Base-by-base conservation (phyloP, 2,797 vertebrate genomes). In the Neosilurus hyrtlii region DNA sequence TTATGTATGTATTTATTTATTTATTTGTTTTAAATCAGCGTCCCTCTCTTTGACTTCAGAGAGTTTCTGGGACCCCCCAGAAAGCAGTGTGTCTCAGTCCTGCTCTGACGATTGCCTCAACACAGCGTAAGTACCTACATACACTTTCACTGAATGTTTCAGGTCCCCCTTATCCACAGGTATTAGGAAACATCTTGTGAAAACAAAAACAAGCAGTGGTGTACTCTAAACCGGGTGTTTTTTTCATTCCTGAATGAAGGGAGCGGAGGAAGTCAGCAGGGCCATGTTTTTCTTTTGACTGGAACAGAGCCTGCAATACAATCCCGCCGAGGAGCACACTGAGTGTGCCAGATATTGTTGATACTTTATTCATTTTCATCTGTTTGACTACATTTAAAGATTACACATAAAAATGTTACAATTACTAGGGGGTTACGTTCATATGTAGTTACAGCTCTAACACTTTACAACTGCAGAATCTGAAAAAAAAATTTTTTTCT, bases 41-140 rank as follows among this genome's bases (percentile, higher is more conserved):
- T 57, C 71, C 66, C 49, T 94, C 93, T 54, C 93, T 96, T 88
- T 96, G 83, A 73, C 79, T 62, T 79, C 80, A 83, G 87, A 82
- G 43, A 74, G 26, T 80, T 79, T 75, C 75, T 68, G 79, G 83
- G 77, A 76, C 75, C 57, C 75, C 59, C 66, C 63, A 51, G 68
- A 72, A 22, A 73, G 78, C 71, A 65, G 56, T 26, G 70, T 61
- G 49, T 20, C 81, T 66, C 82, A 49, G 11, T 51, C 59, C 61
- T 87, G 67, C 12, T n/a, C 65, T 86, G 83, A 83, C 57, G 78
- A 85, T n/a, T 63, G 54, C 62, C 24, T 57, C 56, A 67, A 82
- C 70, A 79, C n/a, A 11, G 66, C 62, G 86, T 85, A 83, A 85
- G 82, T 43, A 80, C 78, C 73, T 51, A 30, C 24, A 73, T 70